A percentile compares a stretch with the other conserved stretches of the same genome.
Evolutionary conservation across 2,113 vertebrate genomes (phyloP).

Genomic region (Tragelaphus buxtoni): DNA sequence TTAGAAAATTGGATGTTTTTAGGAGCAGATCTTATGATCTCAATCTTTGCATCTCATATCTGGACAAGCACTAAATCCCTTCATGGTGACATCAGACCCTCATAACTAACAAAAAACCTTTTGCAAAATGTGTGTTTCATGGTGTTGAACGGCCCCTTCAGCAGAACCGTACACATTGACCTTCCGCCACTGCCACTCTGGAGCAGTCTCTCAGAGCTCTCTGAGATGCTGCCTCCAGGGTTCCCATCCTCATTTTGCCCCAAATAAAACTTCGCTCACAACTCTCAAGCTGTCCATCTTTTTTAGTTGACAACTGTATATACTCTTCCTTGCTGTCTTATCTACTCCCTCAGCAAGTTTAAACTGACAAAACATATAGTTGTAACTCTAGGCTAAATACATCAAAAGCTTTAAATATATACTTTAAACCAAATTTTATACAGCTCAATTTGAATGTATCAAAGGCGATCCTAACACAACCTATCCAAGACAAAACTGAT

Average conservation of each 20-base stretch:
- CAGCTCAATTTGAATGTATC: neutral
- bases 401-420: neutral
- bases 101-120: neutral
- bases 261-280: accelerated
- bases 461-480: neutral
- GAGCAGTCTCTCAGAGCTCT: neutral
- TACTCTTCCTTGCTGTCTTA: neutral
- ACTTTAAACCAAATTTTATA: neutral
- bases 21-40: neutral
- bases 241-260: neutral
- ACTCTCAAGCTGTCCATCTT: neutral
- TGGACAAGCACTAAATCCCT: neutral
- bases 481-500: neutral
- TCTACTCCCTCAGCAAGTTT: neutral
- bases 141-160: neutral
- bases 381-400: neutral
- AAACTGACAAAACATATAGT: neutral
- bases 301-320: neutral
- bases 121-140: neutral
- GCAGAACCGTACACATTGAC: neutral
- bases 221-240: neutral
- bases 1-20: neutral
- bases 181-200: accelerated
- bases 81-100: neutral
- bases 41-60: neutral